Conservation (phyloP, 2,113 vertebrate genomes). For the Pseudonaja textilis region DNA sequence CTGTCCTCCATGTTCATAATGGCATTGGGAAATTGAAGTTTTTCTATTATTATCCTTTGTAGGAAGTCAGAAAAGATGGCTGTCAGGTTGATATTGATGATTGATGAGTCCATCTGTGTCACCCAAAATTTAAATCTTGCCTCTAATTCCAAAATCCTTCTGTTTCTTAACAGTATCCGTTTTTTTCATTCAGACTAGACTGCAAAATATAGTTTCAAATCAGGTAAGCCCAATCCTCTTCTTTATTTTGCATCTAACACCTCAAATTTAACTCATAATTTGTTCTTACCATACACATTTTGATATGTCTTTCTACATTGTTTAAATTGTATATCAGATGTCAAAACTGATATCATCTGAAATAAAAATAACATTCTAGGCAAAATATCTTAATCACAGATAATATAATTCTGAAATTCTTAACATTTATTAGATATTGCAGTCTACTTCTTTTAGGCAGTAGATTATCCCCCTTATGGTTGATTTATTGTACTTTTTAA, state of each 20-base stretch:
- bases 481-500: background rate
- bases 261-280: background rate
- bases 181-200: background rate
- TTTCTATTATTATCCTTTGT: no score
- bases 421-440: background rate
- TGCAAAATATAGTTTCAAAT: background rate
- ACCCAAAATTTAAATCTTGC: background rate
- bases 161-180: background rate
- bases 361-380: background rate
- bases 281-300: background rate
- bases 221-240: background rate
- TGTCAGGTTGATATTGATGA: background rate
- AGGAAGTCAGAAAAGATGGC: no score
- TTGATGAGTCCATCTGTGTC: background rate
- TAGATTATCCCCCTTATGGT: constrained; percentile 9
- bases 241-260: background rate
- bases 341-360: background rate
- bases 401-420: background rate
- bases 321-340: background rate
- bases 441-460: background rate
- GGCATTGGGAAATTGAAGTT: no score
- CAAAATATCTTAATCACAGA: background rate
- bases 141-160: background rate
- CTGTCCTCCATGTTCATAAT: no score
- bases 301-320: background rate